Base-by-base conservation (phyloP, 2,113 vertebrate species). In the Callithrix jacchus region DNA sequence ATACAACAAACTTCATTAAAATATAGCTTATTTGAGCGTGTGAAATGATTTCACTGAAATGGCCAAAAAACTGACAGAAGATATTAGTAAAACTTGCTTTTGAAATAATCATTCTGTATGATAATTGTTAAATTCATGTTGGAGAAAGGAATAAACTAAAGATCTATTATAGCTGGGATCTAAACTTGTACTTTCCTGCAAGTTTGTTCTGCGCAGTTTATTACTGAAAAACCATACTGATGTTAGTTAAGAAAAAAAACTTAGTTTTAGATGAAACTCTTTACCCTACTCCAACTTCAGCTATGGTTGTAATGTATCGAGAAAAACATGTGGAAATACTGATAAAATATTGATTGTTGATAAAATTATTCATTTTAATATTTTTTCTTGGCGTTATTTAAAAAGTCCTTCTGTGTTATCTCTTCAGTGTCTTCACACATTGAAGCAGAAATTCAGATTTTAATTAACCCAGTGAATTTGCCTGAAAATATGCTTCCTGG, bases 401-500 rank as follows among this genome's bases (percentile, higher is more conserved):
- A 94, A 23, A 85, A 71, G 2, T 70, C 32, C 84, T 61, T 97
- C 21, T 95, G 30, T 97, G 8, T 95, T 89, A 11, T 98, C 66
- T 70, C 12, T 87, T 42, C 42, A 97, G 95, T 66, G 17, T 47
- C 95, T 97, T 92, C 80, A 91, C 76, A 73, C 37, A 45, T 66
- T 49, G 74, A 42, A 96, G 30, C 81, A 97, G 82, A 97, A 87
- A 89, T 98, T 11, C 4, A 95, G 68, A 94, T 98, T 87, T 89
- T 96, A 91, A 92, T 87, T 82, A 94, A 97, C 13, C 96, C 94
- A 5, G 68, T 98, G 58, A 97, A 97, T 95, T 79, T 98, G 64
- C 89, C 42, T 94, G 97, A 98, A 81, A 98, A 93, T 37, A 96
- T 91, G 77, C 61, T 54, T 71, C 18, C 95, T 94, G 86, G 91